A percentile compares a stretch with the other conserved stretches of the same genome.
Evolutionary conservation across 1,140 invertebrate species (phyloP).

Genomic region (Tyrophagus putrescentiae): DNA sequence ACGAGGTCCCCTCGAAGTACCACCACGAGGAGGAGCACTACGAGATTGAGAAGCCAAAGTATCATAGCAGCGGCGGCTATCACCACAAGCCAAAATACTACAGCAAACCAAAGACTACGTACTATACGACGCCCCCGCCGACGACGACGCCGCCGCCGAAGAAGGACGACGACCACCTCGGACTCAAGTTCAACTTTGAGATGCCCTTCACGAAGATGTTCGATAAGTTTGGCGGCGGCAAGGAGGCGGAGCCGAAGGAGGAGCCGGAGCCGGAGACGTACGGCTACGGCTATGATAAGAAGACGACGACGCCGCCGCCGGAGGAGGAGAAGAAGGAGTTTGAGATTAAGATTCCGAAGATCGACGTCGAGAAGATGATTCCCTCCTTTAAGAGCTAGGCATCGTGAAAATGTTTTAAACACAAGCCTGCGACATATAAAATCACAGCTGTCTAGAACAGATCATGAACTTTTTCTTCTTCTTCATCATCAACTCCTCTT

Average conservation of each 20-base stretch:
- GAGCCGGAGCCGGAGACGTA: not conserved
- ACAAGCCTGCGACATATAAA: too few species aligned
- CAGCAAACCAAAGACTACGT: not conserved
- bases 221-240: not conserved
- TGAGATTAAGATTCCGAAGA: not conserved
- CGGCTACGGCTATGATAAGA: not conserved
- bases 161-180: slow-evolving; percentile 2
- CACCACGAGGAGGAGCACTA: too few species aligned
- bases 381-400: slow-evolving; percentile 1
- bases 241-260: not conserved
- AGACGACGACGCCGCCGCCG: not conserved
- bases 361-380: slow-evolving; percentile 5
- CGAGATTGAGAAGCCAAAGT: too few species aligned
- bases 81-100: not conserved
- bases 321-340: slow-evolving; percentile 2
- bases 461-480: too few species aligned
- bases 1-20: too few species aligned
- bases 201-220: slow-evolving; percentile 8
- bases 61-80: not conserved
- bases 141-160: not conserved
- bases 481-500: too few species aligned
- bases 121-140: not conserved
- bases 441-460: too few species aligned
- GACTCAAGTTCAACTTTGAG: slow-evolving; percentile 5
- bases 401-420: too few species aligned